A percentile compares a stretch with the other conserved stretches of the same genome.
Evolutionary conservation across 2,113 vertebrate genomes (phyloP).

Genomic region (Oryzias woworae): DNA sequence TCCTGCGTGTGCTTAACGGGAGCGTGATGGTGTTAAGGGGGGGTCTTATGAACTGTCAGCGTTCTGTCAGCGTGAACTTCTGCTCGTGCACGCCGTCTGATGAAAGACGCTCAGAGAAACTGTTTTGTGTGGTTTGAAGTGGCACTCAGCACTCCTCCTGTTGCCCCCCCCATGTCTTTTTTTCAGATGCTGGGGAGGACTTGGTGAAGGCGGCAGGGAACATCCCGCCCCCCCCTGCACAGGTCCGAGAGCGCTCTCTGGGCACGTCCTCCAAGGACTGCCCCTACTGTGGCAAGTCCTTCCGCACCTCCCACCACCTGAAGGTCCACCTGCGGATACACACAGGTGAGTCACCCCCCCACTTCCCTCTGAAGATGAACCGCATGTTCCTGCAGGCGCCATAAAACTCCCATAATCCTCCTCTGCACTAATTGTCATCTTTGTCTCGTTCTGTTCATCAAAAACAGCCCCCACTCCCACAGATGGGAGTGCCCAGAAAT

Average conservation of each 20-base stretch:
- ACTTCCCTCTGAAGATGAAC: too few species aligned
- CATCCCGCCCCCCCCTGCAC: slow-evolving; percentile 85
- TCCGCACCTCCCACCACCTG: slow-evolving; percentile 98
- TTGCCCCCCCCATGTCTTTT: slow-evolving; percentile 57
- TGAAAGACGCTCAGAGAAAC: slow-evolving; percentile 42
- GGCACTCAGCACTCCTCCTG: slow-evolving; percentile 83
- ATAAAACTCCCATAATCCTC: too few species aligned
- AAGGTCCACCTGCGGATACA: slow-evolving; percentile 99
- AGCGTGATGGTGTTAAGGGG: slow-evolving; percentile 79
- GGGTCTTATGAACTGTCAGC: slow-evolving; percentile 92
- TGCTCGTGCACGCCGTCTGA: slow-evolving; percentile 81
- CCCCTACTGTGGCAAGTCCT: slow-evolving; percentile 97
- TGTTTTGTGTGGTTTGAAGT: slow-evolving; percentile 80
- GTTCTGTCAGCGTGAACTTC: slow-evolving; percentile 90
- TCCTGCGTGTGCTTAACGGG: slow-evolving; percentile 90
- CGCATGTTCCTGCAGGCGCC: too few species aligned
- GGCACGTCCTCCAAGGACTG: slow-evolving; percentile 97
- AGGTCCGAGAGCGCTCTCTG: slow-evolving; percentile 88
- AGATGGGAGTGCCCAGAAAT: slow-evolving; percentile 10
- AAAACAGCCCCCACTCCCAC: slow-evolving; percentile 11
- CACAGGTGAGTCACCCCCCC: slow-evolving; percentile 86
- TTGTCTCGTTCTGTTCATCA: slow-evolving; percentile 12
- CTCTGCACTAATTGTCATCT: slow-evolving; percentile 28
- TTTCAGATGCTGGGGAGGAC: slow-evolving; percentile 96
- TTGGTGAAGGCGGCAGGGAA: slow-evolving; percentile 83